phyloP scores from a whole-genome alignment of 2,888 invertebrate species.

The Scrobipalpa atriplicella region DNA sequence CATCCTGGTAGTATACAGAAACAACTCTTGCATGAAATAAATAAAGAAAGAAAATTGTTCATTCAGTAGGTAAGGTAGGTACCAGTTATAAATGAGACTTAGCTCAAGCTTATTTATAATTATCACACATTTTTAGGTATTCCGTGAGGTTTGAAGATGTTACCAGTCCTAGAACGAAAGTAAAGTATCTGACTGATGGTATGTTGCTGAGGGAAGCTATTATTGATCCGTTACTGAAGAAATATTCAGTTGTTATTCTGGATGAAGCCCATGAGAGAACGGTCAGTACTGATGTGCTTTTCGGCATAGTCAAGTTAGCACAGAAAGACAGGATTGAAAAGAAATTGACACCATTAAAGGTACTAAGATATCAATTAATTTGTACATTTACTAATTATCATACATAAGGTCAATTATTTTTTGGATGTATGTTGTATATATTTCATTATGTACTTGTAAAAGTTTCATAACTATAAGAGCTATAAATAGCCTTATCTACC shows the following conservation, averaged over 20 bases:
- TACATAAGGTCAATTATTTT: too few relatives aligned
- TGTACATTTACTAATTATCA: background rate
- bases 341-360: conserved; percentile 85
- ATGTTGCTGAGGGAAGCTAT: conserved; percentile 96
- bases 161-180: conserved; percentile 90
- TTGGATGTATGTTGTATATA: too few relatives aligned
- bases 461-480: too few relatives aligned
- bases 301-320: conserved; percentile 95
- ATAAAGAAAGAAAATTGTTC: too few relatives aligned
- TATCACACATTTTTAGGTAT: conserved; percentile 75
- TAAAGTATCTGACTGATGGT: conserved; percentile 97
- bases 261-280: conserved; percentile 99
- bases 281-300: conserved; percentile 95
- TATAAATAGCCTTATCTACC: too few relatives aligned
- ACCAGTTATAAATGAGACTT: background rate
- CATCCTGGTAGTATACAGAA: too few relatives aligned
- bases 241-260: conserved; percentile 92
- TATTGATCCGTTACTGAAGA: conserved; percentile 86
- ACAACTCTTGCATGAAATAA: too few relatives aligned
- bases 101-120: background rate
- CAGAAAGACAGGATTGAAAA: conserved; percentile 87
- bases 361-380: conserved; percentile 53
- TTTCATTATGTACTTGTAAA: too few relatives aligned
- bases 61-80: too few relatives aligned
- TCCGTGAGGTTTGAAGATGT: conserved; percentile 96